A percentile compares a stretch with the other conserved stretches of the same genome.
phyloP scores from a whole-genome alignment of 2,113 vertebrate genomes.

The Grus americana region DNA sequence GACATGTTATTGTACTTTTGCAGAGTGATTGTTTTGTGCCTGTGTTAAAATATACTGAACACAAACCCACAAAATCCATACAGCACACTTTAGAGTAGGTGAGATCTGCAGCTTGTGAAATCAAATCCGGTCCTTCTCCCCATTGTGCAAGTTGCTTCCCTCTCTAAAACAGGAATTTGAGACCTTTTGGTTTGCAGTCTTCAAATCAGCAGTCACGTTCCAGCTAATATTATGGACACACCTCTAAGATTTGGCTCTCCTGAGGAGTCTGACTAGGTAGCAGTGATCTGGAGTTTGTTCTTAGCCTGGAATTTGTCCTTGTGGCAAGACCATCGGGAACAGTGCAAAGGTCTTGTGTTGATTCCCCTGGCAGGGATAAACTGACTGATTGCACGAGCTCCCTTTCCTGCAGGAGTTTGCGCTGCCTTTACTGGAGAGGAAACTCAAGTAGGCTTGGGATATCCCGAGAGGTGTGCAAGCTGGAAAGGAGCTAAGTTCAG shows the following conservation, averaged over 20 bases:
- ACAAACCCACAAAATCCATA: not conserved
- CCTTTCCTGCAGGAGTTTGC: not conserved
- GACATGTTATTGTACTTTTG: not conserved
- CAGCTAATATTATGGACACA: not conserved
- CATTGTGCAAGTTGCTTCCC: not conserved
- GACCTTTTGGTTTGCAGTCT: not conserved
- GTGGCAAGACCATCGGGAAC: not conserved
- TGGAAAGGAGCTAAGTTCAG: not conserved
- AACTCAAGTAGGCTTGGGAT: not conserved
- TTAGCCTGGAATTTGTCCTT: conserved; percentile 41
- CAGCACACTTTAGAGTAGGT: not conserved
- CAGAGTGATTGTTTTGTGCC: not conserved
- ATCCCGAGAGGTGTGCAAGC: not conserved
- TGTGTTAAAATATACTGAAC: not conserved
- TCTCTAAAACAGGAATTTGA: not conserved
- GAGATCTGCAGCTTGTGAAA: not conserved
- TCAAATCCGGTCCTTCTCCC: not conserved
- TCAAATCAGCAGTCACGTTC: not conserved
- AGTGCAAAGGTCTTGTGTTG: conserved; percentile 37
- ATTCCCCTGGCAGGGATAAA: not conserved
- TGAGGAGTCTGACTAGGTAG: not conserved
- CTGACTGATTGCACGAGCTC: not conserved
- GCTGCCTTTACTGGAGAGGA: not conserved
- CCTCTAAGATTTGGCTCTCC: not conserved
- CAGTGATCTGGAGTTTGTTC: conserved; percentile 36